Base-by-base conservation (phyloP, 2,797 vertebrate genomes). In the Pyrocephalus nanus region DNA sequence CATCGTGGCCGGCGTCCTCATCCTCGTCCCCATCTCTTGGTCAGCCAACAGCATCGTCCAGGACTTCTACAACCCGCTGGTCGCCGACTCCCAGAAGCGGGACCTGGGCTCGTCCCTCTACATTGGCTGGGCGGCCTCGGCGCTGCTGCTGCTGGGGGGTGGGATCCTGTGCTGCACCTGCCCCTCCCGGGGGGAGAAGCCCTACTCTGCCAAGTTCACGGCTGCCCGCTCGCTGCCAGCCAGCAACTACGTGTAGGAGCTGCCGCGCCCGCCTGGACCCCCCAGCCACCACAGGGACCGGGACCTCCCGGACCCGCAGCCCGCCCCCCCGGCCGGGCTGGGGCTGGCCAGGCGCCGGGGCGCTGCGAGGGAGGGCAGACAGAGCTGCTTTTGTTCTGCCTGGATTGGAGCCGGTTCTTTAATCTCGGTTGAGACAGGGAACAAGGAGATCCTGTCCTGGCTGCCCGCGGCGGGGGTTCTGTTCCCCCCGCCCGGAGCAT, bases 31-130 rank as follows among this genome's bases (percentile, higher is more conserved):
- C 0, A 95, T 99, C 78, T 99, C 98, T 47, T 99, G 99, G 99
- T 99, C 98, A 0, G 99, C 99, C 88, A 98, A 99, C 80, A 97
- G 94, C 6, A 93, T 99, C 85, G 98, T 99, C 97, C 97, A 96
- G 10, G 98, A 99, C 84, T 99, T 99, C 97, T 99, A 99, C 96
- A 99, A 99, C 95, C 99, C 99, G 0, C 30, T 99, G 95, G 88
- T 99, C 80, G 79, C 84, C 0, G 92, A 98, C 0, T 97, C 98
- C 10, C 99, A 99, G 98, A 98, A 98, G 91, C 97, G 99, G 55
- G 99, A 99, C 92, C 97, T 99, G 29, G 99, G 99, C 0, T 97
- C 98, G 0, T 98, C 98, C 0, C 98, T 99, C n/a, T 99, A 99
- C 30, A 97, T 99, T 2, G 99, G 99, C 71, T 99, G 99, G 99